Evolutionary conservation across 2,888 invertebrate species (phyloP).

Genomic region (Zaprionus obscuricornis): DNA sequence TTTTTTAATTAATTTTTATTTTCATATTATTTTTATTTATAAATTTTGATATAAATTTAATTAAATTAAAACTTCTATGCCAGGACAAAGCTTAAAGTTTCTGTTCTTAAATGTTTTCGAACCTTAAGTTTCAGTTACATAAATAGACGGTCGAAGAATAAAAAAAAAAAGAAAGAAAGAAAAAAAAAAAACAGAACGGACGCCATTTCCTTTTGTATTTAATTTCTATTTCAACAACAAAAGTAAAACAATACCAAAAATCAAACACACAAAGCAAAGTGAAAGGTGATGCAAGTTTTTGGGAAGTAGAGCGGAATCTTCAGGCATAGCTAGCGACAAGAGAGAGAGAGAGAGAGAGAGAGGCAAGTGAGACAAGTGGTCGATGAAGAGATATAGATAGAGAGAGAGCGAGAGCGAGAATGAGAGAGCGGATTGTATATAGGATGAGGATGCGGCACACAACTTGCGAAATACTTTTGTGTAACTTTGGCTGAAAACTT

Average conservation of each 20-base stretch:
- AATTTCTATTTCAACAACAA: slow-evolving; percentile 69
- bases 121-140: too few species aligned
- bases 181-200: too few species aligned
- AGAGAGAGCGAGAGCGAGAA: neutral
- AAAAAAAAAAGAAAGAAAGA: too few species aligned
- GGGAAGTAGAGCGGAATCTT: too few species aligned
- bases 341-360: slow-evolving; percentile 3
- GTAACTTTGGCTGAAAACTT: slow-evolving; percentile 79
- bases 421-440: neutral
- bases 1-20: too few species aligned
- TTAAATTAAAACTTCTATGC: too few species aligned
- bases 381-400: too few species aligned
- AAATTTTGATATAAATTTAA: too few species aligned
- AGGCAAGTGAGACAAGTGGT: neutral
- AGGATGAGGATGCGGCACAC: slow-evolving; percentile 34
- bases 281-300: slow-evolving; percentile 70
- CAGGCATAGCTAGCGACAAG: slow-evolving; percentile 7
- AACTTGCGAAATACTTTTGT: slow-evolving; percentile 79
- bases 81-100: too few species aligned
- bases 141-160: too few species aligned
- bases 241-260: slow-evolving; percentile 77
- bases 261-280: slow-evolving; percentile 70
- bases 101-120: too few species aligned
- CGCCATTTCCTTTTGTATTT: slow-evolving; percentile 51
- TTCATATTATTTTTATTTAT: too few species aligned